Percentiles rank a stretch among this genome's conserved stretches.
phyloP scores from a whole-genome alignment of 1,140 invertebrate species.

The Hyphantria cunea region DNA sequence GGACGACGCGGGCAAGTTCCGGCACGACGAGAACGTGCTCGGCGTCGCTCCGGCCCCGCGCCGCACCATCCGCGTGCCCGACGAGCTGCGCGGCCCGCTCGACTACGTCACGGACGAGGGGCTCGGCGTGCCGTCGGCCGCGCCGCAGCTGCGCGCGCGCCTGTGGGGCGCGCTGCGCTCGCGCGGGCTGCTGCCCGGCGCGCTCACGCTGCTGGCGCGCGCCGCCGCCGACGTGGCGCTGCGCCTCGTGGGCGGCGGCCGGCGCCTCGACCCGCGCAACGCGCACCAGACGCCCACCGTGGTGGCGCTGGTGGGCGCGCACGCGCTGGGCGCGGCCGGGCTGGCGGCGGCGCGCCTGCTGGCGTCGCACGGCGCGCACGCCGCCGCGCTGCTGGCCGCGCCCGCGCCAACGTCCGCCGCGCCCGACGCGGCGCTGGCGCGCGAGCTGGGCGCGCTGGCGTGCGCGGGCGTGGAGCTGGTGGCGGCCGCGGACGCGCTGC shows the following conservation, averaged over 20 bases:
- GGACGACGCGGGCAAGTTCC: conserved; percentile 71
- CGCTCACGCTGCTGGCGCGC: conserved; percentile 88
- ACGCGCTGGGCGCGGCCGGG: conserved; percentile 85
- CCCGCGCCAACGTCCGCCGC: conserved; percentile 10
- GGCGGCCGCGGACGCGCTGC: conserved; percentile 88
- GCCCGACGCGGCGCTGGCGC: conserved; percentile 24
- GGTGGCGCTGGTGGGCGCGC: conserved; percentile 85
- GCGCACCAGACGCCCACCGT: conserved; percentile 88
- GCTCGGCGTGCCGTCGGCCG: conserved; percentile 88
- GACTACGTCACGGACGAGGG: conserved; percentile 92
- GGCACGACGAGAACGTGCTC: conserved; percentile 94
- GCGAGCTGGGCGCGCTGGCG: conserved; percentile 71
- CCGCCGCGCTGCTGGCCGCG: conserved; percentile 39
- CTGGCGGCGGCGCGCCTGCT: conserved; percentile 91
- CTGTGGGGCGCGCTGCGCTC: conserved; percentile 82
- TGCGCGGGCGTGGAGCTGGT: conserved; percentile 91
- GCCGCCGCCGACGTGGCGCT: conserved; percentile 91
- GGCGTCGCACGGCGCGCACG: conserved; percentile 88
- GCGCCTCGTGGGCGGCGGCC: conserved; percentile 89
- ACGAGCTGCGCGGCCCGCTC: conserved; percentile 77
- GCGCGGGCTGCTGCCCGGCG: conserved; percentile 62
- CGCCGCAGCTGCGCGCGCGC: conserved; percentile 45
- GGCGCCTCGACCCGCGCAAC: conserved; percentile 88
- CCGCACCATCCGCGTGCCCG: conserved; percentile 88
- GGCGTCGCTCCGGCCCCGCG: conserved; percentile 82